These are phyloP conservation scores for Hypomecis punctinalis DNA, from an alignment of 2,888 invertebrate species.

Conservation along the genomic window DNA sequence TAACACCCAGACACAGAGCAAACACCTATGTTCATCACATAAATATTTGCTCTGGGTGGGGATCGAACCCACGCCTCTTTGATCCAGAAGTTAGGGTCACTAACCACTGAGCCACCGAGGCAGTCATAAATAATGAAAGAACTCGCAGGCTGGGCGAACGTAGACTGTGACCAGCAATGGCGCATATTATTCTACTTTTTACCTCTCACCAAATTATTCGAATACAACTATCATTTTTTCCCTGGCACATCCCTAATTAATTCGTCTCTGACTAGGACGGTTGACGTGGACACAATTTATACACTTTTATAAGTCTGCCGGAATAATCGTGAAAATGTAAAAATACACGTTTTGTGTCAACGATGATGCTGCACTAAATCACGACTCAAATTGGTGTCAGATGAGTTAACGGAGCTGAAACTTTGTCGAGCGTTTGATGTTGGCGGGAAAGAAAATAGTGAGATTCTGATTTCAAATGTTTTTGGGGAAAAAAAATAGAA, in stretches of 20 bases:
- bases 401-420: slow-evolving; percentile 15
- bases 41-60: no score
- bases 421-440: slow-evolving; percentile 7
- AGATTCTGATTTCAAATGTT: neutral
- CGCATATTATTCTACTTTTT: no score
- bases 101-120: no score
- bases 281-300: slow-evolving; percentile 25
- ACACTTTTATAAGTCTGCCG: slow-evolving; percentile 19
- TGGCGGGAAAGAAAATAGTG: neutral
- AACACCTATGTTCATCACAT: no score
- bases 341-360: slow-evolving; percentile 29
- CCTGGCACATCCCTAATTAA: slow-evolving; percentile 12
- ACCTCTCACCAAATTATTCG: neutral
- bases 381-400: slow-evolving; percentile 16
- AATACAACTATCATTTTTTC: neutral
- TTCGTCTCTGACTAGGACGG: slow-evolving; percentile 21
- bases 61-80: no score
- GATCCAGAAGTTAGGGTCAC: no score
- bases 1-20: no score
- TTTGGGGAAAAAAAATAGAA: no score
- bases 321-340: slow-evolving; percentile 22
- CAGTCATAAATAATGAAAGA: no score
- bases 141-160: no score
- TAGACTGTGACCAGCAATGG: no score
- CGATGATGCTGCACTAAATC: slow-evolving; percentile 19